Evolutionary conservation across 2,888 invertebrate genomes (phyloP).

Genomic region (Drosophila borealis): DNA sequence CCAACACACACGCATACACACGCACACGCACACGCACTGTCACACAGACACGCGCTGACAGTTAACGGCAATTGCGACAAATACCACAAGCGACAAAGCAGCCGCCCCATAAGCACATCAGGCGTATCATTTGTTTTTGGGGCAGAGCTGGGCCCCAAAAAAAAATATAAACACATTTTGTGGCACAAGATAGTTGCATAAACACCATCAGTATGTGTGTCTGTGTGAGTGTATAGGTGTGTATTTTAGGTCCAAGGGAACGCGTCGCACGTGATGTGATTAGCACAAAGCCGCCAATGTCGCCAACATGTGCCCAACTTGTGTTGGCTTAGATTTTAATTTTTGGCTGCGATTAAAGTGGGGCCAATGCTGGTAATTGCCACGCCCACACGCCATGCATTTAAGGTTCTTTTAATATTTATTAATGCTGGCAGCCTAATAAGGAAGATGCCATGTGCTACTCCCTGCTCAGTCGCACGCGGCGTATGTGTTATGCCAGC

Average conservation of each 20-base stretch:
- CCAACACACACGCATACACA: conserved; percentile 28
- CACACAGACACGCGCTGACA: conserved; percentile 67
- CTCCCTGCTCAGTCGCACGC: background rate
- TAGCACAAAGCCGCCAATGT: conserved; percentile 66
- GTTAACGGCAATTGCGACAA: conserved; percentile 79
- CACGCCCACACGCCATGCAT: conserved; percentile 5
- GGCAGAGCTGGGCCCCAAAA: conserved; percentile 1
- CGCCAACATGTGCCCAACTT: conserved; percentile 42
- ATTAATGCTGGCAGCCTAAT: background rate
- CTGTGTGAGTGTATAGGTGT: conserved; percentile 15
- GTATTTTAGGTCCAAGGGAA: conserved; percentile 42
- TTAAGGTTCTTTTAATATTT: background rate
- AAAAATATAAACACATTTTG: conserved; percentile 33
- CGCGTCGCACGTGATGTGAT: conserved; percentile 73
- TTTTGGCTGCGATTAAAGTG: conserved; percentile 64
- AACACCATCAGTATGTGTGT: conserved; percentile 22
- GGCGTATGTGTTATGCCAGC: conserved; percentile 12
- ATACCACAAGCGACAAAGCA: conserved; percentile 63
- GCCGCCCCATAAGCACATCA: conserved; percentile 33
- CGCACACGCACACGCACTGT: conserved; percentile 11
- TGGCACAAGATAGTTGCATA: conserved; percentile 63
- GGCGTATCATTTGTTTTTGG: conserved; percentile 61
- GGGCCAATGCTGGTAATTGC: conserved; percentile 15
- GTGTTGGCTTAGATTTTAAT: conserved; percentile 75
- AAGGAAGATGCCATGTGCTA: background rate